Evolutionary conservation across 2,888 invertebrate species (phyloP), one percentile per base, ranked within the genome.

Genomic region (Microplitis deprimator): DNA sequence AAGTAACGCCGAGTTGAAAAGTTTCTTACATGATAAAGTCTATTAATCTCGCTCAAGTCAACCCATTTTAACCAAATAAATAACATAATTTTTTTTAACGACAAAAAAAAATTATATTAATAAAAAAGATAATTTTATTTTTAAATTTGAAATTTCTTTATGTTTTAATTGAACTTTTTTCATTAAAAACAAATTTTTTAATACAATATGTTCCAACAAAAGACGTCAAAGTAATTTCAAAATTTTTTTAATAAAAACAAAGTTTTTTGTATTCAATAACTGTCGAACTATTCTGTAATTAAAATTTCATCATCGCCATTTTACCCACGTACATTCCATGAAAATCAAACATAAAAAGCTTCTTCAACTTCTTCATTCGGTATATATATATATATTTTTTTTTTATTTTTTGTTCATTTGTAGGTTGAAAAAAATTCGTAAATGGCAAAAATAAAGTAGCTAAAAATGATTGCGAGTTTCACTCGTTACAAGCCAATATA

Each of bases 401-500:
- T 10, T 50, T 50, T 5, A 50, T 8, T 50, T 50, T 50, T 50
- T 5, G 50, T 50, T 50, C 50, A 50, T 50, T 50, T 13, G 50
- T 50, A 50, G 50, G 50, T 50, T 50, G 38, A 20, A 68, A 68
- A 16, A 68, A 68, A 68, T 16, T 41, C 13, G 68, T 1, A 13
- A 59, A 59, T 59, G 20, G 1, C 6, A 69, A 29, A 61, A 38
- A 61, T 13, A 71, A 61, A 71, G 61, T 39, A n/a, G 61, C 17
- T 71, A 39, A 59, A 71, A 71, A 71, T 71, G 71, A 61, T 62
- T 71, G 71, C 38, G 61, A 71, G 16, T 59, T 71, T 39, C 40
- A 60, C 60, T 62, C 38, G 71, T 71, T 71, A 71, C 71, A 71
- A 76, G 60, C 67, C 71, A 62, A 71, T 71, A 71, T 71, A 71